Evolutionary conservation across 2,888 invertebrate genomes (phyloP), one percentile per base, ranked within the genome.

Genomic region (Cylindroiulus punctatus): DNA sequence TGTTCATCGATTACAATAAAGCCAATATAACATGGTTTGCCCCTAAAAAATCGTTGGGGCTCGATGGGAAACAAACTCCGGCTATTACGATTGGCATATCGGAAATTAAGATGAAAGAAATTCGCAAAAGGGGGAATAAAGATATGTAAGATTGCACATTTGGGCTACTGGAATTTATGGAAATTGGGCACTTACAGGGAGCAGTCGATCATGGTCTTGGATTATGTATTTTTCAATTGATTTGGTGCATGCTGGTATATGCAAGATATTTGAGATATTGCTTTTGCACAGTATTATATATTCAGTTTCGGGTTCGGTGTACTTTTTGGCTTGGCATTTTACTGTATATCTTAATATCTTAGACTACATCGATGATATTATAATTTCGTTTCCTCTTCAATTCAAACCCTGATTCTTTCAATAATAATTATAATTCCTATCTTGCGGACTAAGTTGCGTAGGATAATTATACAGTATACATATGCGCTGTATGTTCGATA

Each of bases 1-100:
- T 76, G 76, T 76, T 76, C 76, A 76, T 76, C 76, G 76, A 76
- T 76, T 76, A 76, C 30, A 30, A 76, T 76, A 76, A 76, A 30
- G 76, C 76, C 76, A 76, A 76, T 76, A 76, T 30, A 76, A 26
- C 26, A 12, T 14, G 5, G 76, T 76, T 30, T 76, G 14, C 22
- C 76, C 57, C 4, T 10, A 76, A 76, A 76, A 76, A 76, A 76
- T 76, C 76, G 14, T 14, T 30, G 3, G 26, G 76, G 1, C 7
- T 76, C 76, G 30, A 76, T 30, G 14, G 76, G 76, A 65, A 65
- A 26, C 65, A 65, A 65, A 65, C 26, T 65, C 26, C 3, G 14
- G 76, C 76, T 30, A 76, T 65, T 65, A 65, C n/a, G 26, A 26
- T 65, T 26, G 26, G 26, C 65, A 65, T 30, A 30, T 30, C 7